phyloP scores from a whole-genome alignment of 1,140 invertebrate genomes.

The Nomia melanderi region DNA sequence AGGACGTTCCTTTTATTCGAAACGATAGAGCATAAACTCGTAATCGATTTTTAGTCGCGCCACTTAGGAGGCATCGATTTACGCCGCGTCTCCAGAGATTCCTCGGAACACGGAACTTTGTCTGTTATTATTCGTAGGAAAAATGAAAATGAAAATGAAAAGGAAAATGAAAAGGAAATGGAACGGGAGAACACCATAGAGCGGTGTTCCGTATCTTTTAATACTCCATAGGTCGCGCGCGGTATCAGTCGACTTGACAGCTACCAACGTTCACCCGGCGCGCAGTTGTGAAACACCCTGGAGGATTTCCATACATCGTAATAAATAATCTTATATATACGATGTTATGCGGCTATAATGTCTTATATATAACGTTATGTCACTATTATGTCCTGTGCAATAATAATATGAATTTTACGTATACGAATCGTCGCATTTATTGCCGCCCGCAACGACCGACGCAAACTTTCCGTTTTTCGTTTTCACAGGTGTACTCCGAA shows the following conservation, averaged over 20 bases:
- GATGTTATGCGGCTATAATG: conserved; percentile 46
- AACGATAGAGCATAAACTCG: background rate
- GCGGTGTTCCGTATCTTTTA: conserved; percentile 31
- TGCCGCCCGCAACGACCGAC: conserved; percentile 34
- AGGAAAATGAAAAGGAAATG: no score
- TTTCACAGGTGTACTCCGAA: no score
- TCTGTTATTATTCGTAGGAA: no score
- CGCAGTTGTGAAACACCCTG: conserved; percentile 11
- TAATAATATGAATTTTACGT: conserved; percentile 39
- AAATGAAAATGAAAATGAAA: no score
- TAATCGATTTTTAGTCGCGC: background rate
- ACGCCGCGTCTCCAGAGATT: no score
- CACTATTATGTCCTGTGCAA: conserved; percentile 43
- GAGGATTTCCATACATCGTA: conserved; percentile 19
- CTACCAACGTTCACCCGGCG: conserved; percentile 2
- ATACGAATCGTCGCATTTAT: conserved; percentile 34
- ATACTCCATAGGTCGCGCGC: background rate
- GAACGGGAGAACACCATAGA: no score
- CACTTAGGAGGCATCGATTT: background rate
- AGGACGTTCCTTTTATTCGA: conserved; percentile 13
- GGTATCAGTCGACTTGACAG: conserved; percentile 15
- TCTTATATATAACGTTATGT: conserved; percentile 50
- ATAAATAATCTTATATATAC: conserved; percentile 47
- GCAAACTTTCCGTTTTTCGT: no score
- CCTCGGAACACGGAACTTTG: no score